These are phyloP conservation scores for Heliconius hortense DNA, from an alignment of 2,888 invertebrate species.

Conservation along the genomic window DNA sequence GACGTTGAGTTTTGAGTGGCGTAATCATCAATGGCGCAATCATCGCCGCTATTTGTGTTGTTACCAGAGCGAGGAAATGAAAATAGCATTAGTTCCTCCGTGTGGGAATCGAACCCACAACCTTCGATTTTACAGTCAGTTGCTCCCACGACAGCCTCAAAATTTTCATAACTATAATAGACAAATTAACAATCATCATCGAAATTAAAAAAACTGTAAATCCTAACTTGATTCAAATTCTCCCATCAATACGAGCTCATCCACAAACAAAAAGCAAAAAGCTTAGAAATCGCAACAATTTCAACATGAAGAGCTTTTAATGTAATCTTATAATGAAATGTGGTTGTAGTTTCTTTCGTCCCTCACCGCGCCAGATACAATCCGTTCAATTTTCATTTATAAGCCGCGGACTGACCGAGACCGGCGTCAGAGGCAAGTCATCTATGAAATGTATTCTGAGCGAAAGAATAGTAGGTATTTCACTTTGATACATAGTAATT, in stretches of 20 bases:
- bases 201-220: background rate
- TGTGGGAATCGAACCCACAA: too few relatives aligned
- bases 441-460: background rate
- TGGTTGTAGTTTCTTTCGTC: constrained; percentile 23
- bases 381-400: constrained; percentile 22
- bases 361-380: constrained; percentile 14
- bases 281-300: background rate
- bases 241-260: background rate
- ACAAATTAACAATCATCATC: background rate
- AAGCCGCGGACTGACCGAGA: constrained; percentile 10
- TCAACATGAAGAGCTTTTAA: constrained; percentile 8
- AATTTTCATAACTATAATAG: too few relatives aligned
- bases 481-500: background rate
- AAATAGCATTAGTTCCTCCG: too few relatives aligned
- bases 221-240: background rate
- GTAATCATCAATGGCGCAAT: too few relatives aligned
- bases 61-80: too few relatives aligned
- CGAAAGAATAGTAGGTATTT: background rate
- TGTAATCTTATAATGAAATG: constrained; percentile 24
- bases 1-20: too few relatives aligned
- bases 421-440: constrained; percentile 5
- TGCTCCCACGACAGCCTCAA: too few relatives aligned
- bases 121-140: too few relatives aligned
- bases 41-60: too few relatives aligned
- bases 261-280: background rate